Conservation (phyloP, 2,113 vertebrate species). For the Podarcis cretensis region DNA sequence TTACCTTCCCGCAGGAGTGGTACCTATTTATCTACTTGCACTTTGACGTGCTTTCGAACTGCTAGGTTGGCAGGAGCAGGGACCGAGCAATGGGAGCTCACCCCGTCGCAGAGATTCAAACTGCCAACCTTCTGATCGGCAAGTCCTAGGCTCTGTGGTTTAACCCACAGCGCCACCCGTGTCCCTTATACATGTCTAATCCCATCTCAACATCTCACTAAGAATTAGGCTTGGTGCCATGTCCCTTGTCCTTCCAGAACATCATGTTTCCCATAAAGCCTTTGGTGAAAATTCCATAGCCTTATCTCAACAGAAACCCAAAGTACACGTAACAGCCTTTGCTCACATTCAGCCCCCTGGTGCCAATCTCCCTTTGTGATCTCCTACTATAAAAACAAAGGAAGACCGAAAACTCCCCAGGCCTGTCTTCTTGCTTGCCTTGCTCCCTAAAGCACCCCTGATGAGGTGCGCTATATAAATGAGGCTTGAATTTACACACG, state of each 20-base stretch:
- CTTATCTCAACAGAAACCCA: too few species aligned
- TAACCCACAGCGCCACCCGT: too few species aligned
- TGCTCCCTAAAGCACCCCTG: background rate
- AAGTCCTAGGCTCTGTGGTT: too few species aligned
- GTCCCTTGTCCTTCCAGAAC: background rate
- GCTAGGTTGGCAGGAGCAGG: too few species aligned
- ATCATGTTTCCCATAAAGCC: background rate
- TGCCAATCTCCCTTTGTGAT: background rate
- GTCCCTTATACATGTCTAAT: background rate
- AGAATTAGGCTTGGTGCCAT: background rate
- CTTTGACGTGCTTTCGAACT: too few species aligned
- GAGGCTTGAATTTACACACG: background rate
- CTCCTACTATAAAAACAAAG: background rate
- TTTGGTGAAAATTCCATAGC: too few species aligned
- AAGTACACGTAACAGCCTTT: background rate
- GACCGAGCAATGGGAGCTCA: too few species aligned
- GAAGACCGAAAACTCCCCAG: background rate
- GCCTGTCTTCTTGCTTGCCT: background rate
- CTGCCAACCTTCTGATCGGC: too few species aligned
- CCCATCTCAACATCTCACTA: background rate
- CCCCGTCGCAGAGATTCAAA: too few species aligned
- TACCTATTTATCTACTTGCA: too few species aligned
- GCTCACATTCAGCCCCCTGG: background rate
- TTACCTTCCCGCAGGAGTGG: too few species aligned
- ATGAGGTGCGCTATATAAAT: background rate